Percentiles rank a stretch among this genome's conserved stretches.
These are phyloP conservation scores for Lutjanus argentimaculatus DNA, from an alignment of 2,797 vertebrate species.

Conservation along the genomic window DNA sequence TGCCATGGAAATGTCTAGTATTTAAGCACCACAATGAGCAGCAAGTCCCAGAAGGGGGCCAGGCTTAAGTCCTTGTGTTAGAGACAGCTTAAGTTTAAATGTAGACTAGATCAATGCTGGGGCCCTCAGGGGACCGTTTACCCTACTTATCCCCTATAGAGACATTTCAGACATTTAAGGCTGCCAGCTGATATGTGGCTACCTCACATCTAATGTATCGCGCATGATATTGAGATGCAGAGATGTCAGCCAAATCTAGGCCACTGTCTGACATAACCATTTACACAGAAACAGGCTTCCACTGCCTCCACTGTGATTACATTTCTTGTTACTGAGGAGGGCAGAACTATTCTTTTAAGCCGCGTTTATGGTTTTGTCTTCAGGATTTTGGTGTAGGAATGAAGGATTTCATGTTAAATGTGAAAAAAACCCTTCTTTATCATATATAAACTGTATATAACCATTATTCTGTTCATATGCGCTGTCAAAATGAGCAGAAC, in stretches of 20 bases:
- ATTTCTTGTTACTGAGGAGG: neutral
- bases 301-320: constrained; percentile 18
- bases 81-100: constrained; percentile 59
- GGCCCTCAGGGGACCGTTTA: constrained; percentile 60
- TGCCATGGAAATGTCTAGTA: constrained; percentile 53
- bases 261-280: constrained; percentile 55
- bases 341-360: neutral
- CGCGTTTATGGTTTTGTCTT: neutral
- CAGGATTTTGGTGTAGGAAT: neutral
- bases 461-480: constrained; percentile 1
- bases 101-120: constrained; percentile 58
- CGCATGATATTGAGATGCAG: constrained; percentile 28
- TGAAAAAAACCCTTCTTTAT: neutral
- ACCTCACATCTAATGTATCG: constrained; percentile 48
- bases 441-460: neutral
- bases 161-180: constrained; percentile 43
- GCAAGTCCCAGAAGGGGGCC: constrained; percentile 52
- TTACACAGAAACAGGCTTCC: constrained; percentile 44
- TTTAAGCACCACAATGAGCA: constrained; percentile 48
- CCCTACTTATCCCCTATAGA: constrained; percentile 59
- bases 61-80: constrained; percentile 46
- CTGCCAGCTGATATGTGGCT: constrained; percentile 50
- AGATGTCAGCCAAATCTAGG: constrained; percentile 68
- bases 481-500: constrained; percentile 28
- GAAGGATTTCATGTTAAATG: neutral